phyloP scores from a whole-genome alignment of 2,113 vertebrate species.

The Pantherophis guttatus region DNA sequence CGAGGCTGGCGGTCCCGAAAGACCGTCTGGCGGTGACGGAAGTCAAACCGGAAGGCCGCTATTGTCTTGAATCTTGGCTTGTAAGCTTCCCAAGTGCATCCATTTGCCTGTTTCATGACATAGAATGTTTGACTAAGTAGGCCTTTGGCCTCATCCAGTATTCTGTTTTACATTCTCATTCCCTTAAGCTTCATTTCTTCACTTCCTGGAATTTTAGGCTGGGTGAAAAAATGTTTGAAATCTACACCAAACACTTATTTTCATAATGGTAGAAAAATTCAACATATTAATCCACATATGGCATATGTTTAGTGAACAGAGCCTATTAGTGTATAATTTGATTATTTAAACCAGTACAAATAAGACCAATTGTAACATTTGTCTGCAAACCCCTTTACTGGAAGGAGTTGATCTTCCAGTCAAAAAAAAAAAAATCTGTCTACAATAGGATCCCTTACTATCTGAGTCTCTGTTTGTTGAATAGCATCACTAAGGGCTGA shows the following conservation, averaged over 20 bases:
- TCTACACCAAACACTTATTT: background rate
- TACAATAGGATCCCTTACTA: too few relatives aligned
- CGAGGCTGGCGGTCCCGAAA: too few relatives aligned
- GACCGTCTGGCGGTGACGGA: too few relatives aligned
- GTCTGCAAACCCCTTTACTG: background rate
- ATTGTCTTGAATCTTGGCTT: background rate
- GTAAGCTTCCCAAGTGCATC: background rate
- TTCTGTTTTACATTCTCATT: background rate
- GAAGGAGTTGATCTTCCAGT: background rate
- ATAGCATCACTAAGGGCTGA: too few relatives aligned
- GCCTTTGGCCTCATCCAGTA: background rate
- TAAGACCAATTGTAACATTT: background rate
- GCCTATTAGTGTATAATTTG: background rate
- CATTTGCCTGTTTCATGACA: background rate
- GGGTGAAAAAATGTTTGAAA: background rate
- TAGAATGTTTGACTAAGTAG: background rate
- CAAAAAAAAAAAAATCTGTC: too few relatives aligned
- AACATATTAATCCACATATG: background rate
- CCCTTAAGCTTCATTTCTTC: constrained; percentile 1
- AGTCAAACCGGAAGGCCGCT: too few relatives aligned
- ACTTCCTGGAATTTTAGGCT: background rate
- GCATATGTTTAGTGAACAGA: background rate
- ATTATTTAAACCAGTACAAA: background rate
- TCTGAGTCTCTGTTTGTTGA: too few relatives aligned
- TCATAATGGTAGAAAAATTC: background rate